Conservation (phyloP, 2,113 vertebrate genomes). For the Chaetodon auriga region DNA sequence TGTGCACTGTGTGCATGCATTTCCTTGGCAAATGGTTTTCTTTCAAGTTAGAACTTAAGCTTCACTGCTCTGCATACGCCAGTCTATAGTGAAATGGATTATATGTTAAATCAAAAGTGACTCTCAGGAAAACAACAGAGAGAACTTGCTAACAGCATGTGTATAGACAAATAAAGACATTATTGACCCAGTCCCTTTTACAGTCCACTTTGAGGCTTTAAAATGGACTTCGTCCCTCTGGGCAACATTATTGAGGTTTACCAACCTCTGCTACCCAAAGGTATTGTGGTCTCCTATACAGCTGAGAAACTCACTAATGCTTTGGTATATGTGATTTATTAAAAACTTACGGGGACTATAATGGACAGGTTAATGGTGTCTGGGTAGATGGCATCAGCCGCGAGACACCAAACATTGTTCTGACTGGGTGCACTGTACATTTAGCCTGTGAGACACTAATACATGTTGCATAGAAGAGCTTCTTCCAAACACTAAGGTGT, state of each 20-base stretch:
- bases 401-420: conserved; percentile 36
- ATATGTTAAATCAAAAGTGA: conserved; percentile 65
- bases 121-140: conserved; percentile 58
- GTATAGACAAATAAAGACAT: conserved; percentile 54
- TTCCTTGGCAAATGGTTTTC: conserved; percentile 31
- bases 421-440: conserved; percentile 28
- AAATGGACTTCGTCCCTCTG: conserved; percentile 30
- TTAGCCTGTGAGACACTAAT: conserved; percentile 33
- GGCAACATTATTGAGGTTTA: conserved; percentile 52
- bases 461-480: conserved; percentile 30
- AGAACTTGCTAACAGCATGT: conserved; percentile 60
- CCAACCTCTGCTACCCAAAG: conserved; percentile 30
- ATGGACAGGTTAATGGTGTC: conserved; percentile 16
- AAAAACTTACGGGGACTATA: conserved; percentile 21
- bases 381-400: conserved; percentile 16
- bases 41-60: conserved; percentile 12
- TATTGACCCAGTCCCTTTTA: conserved; percentile 42
- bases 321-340: conserved; percentile 25
- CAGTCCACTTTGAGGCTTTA: conserved; percentile 37
- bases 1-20: conserved; percentile 13
- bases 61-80: conserved; percentile 31
- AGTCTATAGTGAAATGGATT: conserved; percentile 59
- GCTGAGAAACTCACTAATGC: conserved; percentile 30
- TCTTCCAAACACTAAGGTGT: conserved; percentile 43
- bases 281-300: conserved; percentile 3